Evolutionary conservation across 53 echinoderm and acorn worm species (phyloP), one percentile per base, ranked within the genome.

Genomic region (Stichopus horrens): DNA sequence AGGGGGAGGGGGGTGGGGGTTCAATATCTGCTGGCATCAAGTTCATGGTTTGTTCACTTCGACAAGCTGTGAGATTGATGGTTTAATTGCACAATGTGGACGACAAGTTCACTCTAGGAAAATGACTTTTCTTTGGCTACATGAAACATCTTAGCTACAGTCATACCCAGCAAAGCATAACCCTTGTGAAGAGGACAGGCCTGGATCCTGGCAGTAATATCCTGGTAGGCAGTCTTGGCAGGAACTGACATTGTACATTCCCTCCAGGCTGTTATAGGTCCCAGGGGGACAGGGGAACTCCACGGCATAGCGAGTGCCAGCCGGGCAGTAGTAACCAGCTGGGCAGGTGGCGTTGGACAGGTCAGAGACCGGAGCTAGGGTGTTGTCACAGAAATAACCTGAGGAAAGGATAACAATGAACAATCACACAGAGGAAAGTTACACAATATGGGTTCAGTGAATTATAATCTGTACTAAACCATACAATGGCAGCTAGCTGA

Each of bases 381-480:
- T 98, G 92, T 98, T 98, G 83, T 98, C 96, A 87, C 99, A 98
- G 93, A 92, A 98, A 59, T 93, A 98, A 7, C 99, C 99, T 98
- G 57, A 74, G 7, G 18, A 5, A 59, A 60, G 53, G 11, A 68
- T 60, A 20, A 75, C 9, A 75, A 21, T 14, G n/a, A 37, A 37
- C 37, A 37, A 37, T 37, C 37, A 37, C 37, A 37, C 0, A 2
- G 37, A 37, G 37, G 37, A 37, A 37, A 37, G 37, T 2, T 37
- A 37, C 37, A 37, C 37, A 37, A 37, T 37, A 37, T 37, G 37
- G 37, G 37, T 37, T 37, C 37, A 2, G 37, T 37, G 37, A 37
- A 37, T 37, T 37, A 2, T 37, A 37, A 37, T 37, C 37, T 37
- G 37, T 37, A 37, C 37, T 37, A 37, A 37, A 37, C 37, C 37